Evolutionary conservation across 2,888 invertebrate genomes (phyloP), one percentile per base, ranked within the genome.

Genomic region (Nesidiocoris tenuis): DNA sequence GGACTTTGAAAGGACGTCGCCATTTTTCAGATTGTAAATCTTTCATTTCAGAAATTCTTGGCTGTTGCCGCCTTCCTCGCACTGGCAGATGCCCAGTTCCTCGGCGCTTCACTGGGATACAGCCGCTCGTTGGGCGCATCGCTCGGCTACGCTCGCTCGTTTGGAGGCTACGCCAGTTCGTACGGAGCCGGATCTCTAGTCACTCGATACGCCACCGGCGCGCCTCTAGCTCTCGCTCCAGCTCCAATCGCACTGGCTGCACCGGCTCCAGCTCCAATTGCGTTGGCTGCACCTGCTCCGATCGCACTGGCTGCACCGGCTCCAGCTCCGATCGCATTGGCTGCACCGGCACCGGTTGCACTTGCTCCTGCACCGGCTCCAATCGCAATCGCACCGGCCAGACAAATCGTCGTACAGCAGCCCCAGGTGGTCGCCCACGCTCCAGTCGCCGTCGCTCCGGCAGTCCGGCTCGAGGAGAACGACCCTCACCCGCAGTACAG

Each of bases 401-500:
- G 39, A 1, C n/a, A 56, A 2, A 57, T 57, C 22, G n/a, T n/a
- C n/a, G n/a, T 16, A 55, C 12, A 12, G 55, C n/a, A n/a, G n/a
- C n/a, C n/a, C n/a, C n/a, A n/a, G n/a, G n/a, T 17, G 7, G 61
- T 61, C 9, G 61, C 61, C 17, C 64, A 5, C 7, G 64, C 64
- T 9, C 64, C 64, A n/a, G 21, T 23, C 18, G 64, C 64, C 19
- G 2, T 22, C 19, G 22, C 64, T 9, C 21, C 5, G n/a, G 7
- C 22, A 16, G 24, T 19, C 22, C 18, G 5, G 16, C 18, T n/a
- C 21, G 22, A 63, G 3, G 64, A 63, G 21, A n/a, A 63, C 64
- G 64, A 63, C 22, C 64, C 64, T 23, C 64, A 63, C 24, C 64
- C 64, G 19, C 19, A 5, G 64, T 63, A 63, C 64, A 63, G 64